Percentiles rank a stretch among this genome's conserved stretches.
Conservation (phyloP, 2,797 vertebrate genomes). For the Myotis findleyi region DNA sequence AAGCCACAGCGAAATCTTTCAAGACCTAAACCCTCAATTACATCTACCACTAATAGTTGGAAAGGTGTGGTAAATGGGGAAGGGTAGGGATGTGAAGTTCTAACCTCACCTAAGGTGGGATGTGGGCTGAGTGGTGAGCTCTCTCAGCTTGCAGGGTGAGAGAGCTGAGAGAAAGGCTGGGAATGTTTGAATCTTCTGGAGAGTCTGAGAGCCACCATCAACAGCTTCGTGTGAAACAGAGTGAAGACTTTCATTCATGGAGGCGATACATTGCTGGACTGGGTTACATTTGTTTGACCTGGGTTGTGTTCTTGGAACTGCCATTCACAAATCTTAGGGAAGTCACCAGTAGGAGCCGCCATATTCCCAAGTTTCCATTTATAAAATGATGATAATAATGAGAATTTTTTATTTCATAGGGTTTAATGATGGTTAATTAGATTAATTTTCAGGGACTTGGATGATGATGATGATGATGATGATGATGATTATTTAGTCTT, state of each 20-base stretch:
- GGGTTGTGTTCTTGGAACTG: constrained; percentile 54
- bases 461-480: neutral
- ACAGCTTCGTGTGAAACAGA: neutral
- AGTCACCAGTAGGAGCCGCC: neutral
- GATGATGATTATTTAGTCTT: neutral
- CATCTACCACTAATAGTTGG: constrained; percentile 66
- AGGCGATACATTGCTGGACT: constrained; percentile 26
- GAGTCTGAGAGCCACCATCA: constrained; percentile 33
- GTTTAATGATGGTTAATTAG: neutral
- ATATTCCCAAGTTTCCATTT: neutral
- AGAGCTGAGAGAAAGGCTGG: neutral
- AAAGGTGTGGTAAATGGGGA: constrained; percentile 66
- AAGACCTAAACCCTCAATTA: constrained; percentile 78
- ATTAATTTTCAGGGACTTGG: neutral
- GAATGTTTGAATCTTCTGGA: constrained; percentile 48
- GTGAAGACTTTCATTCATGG: constrained; percentile 62
- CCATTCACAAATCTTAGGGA: constrained; percentile 66
- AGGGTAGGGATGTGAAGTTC: constrained; percentile 42
- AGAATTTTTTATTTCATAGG: neutral
- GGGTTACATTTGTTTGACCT: constrained; percentile 9
- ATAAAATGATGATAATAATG: neutral
- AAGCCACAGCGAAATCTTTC: constrained; percentile 80
- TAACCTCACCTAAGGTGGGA: constrained; percentile 64
- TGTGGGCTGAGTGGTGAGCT: constrained; percentile 62
- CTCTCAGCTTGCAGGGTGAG: constrained; percentile 12